These are phyloP conservation scores for Apis dorsata DNA, from an alignment of 1,140 invertebrate genomes.

Conservation along the genomic window DNA sequence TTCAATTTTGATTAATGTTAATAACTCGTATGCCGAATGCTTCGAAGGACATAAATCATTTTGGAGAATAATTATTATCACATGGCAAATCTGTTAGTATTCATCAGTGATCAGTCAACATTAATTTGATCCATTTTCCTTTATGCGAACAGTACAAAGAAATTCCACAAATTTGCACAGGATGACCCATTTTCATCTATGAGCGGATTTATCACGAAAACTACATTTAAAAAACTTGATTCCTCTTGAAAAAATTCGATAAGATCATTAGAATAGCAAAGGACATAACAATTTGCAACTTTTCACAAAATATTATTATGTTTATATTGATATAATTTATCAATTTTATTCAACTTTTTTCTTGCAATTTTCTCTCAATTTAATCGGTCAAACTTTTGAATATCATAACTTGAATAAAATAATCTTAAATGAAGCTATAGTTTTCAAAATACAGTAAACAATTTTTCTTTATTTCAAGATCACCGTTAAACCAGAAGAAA, in stretches of 20 bases:
- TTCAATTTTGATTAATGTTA: background rate
- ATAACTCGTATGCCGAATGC: background rate
- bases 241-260: background rate
- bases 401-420: too few species aligned
- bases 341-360: too few species aligned
- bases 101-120: background rate
- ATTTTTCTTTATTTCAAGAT: background rate
- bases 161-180: conserved; percentile 9
- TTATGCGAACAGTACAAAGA: background rate
- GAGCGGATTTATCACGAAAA: background rate
- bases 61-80: background rate
- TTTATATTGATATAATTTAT: too few species aligned
- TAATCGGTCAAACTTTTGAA: too few species aligned
- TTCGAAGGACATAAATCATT: background rate
- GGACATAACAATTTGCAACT: too few species aligned
- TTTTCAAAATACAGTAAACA: background rate
- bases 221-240: conserved; percentile 16
- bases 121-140: background rate
- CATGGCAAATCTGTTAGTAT: background rate
- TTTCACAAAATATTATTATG: too few species aligned
- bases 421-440: too few species aligned
- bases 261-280: conserved; percentile 6
- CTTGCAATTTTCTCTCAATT: too few species aligned
- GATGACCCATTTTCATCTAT: conserved; percentile 12
- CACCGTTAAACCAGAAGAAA: background rate